Percentiles rank a stretch among this genome's conserved stretches.
These are phyloP conservation scores for Tragelaphus strepsiceros DNA, from an alignment of 2,113 vertebrate genomes.

Conservation along the genomic window DNA sequence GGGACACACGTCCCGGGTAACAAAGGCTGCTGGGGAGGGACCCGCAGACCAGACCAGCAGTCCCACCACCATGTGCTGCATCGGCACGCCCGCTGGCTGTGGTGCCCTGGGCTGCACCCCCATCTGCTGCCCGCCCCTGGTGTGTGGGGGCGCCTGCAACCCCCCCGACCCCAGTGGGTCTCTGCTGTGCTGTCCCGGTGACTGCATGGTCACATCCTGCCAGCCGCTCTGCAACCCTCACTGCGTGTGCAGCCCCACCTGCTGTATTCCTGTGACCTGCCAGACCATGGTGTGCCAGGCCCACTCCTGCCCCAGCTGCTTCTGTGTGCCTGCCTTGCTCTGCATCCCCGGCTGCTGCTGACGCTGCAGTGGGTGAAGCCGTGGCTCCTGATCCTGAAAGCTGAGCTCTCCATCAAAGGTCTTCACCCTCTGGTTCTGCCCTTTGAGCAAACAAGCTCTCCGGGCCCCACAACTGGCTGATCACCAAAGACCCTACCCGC, in stretches of 20 bases:
- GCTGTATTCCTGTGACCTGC: not conserved
- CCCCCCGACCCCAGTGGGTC: fast-evolving
- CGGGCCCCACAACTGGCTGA: not conserved
- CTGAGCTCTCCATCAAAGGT: not conserved
- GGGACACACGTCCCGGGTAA: not conserved
- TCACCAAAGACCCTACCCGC: not conserved
- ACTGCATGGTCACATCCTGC: not conserved
- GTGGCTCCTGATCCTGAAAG: not conserved
- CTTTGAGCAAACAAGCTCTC: fast-evolving
- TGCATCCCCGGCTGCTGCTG: not conserved
- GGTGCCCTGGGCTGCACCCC: not conserved
- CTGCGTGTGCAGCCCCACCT: fast-evolving
- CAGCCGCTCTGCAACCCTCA: not conserved
- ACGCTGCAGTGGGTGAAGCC: not conserved
- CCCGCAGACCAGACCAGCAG: not conserved
- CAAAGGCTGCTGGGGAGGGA: not conserved
- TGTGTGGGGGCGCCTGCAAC: not conserved
- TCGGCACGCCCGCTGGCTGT: fast-evolving
- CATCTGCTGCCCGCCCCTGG: not conserved
- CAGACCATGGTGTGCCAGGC: not conserved
- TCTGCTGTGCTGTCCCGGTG: not conserved
- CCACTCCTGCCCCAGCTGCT: not conserved
- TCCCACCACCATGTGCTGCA: not conserved
- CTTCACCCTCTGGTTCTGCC: not conserved
- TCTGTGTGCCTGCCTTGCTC: not conserved